Conservation (phyloP, 1,140 invertebrate genomes). For the Drosophila nannoptera region DNA sequence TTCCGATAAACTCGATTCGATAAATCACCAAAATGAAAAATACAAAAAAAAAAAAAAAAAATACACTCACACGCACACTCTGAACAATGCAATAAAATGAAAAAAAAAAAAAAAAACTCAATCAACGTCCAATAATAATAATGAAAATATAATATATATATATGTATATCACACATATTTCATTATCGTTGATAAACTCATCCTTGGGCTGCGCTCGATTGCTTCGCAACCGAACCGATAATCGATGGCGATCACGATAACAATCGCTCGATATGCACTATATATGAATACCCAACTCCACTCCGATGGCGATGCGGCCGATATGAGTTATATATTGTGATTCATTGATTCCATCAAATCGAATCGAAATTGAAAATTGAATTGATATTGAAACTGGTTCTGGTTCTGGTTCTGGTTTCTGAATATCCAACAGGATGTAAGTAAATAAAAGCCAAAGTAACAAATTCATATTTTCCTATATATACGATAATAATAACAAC, state of each 20-base stretch:
- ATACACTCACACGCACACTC: background rate
- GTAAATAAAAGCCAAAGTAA: conserved; percentile 55
- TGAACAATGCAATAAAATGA: conserved; percentile 8
- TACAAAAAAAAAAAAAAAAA: conserved; percentile 18
- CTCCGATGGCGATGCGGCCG: conserved; percentile 50
- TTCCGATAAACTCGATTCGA: conserved; percentile 11
- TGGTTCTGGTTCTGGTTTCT: conserved; percentile 44
- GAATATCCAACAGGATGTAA: conserved; percentile 68
- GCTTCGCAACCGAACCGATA: background rate
- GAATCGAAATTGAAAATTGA: conserved; percentile 52
- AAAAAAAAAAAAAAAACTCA: conserved; percentile 20
- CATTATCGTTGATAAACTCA: conserved; percentile 29
- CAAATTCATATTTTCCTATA: background rate
- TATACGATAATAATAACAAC: background rate
- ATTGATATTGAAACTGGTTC: conserved; percentile 17
- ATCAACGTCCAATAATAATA: conserved; percentile 31
- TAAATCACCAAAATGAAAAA: conserved; percentile 13
- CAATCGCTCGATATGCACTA: too few species aligned
- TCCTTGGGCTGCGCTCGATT: conserved; percentile 32
- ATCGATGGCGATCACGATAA: too few species aligned
- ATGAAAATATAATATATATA: too few species aligned
- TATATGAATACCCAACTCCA: background rate
- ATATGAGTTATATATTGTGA: conserved; percentile 42
- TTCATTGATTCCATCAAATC: conserved; percentile 53
- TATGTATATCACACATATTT: too few species aligned